Conservation (phyloP, 2,797 vertebrate genomes). For the Spinus pinus region DNA sequence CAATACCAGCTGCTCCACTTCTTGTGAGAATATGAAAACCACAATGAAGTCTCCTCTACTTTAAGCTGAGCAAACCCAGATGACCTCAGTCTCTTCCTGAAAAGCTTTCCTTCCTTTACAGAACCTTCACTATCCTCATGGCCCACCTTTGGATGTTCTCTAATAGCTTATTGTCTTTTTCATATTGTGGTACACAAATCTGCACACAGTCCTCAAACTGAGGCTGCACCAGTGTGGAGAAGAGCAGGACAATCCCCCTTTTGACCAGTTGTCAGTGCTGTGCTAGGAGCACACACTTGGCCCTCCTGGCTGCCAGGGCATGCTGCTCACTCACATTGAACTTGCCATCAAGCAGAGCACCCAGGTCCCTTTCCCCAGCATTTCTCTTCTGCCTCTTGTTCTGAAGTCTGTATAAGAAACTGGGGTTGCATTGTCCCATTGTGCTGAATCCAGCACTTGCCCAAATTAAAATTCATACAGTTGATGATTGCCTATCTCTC, state of each 20-base stretch:
- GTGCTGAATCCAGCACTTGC: background rate
- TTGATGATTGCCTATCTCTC: background rate
- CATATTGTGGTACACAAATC: background rate
- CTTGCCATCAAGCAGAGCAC: rapidly evolving
- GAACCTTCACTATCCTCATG: background rate
- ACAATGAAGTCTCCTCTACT: background rate
- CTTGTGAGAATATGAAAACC: background rate
- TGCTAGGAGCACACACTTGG: too few species aligned
- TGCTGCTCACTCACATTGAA: background rate
- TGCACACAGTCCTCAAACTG: background rate
- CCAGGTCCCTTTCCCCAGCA: background rate
- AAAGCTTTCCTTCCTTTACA: background rate
- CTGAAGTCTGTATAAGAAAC: background rate
- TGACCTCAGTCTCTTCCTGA: background rate
- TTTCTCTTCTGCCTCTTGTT: background rate
- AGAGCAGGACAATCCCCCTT: too few species aligned
- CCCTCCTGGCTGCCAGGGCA: background rate
- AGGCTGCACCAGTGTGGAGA: background rate
- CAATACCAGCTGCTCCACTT: background rate
- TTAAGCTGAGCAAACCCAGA: background rate
- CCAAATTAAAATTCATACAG: background rate
- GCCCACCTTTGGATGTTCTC: background rate
- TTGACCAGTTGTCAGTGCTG: background rate
- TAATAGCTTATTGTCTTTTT: background rate
- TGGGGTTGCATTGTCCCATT: background rate